These are phyloP conservation scores for Gymnoscopelus braueri DNA, from an alignment of 2,797 vertebrate species.

Conservation along the genomic window DNA sequence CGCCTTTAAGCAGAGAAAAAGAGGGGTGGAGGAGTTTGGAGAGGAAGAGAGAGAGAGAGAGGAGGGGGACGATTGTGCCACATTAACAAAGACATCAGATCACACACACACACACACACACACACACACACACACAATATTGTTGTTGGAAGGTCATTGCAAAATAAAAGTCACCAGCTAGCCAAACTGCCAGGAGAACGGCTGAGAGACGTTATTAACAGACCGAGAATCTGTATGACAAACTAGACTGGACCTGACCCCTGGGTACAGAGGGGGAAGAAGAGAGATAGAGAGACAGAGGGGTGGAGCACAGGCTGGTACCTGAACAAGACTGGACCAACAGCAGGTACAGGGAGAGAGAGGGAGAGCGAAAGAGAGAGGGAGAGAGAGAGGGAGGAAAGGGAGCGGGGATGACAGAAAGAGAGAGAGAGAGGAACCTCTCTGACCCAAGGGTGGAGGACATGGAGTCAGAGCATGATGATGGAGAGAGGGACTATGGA, in stretches of 20 bases:
- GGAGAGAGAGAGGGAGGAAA: background rate
- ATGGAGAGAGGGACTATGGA: background rate
- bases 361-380: too few relatives aligned
- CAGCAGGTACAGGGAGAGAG: too few relatives aligned
- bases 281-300: background rate
- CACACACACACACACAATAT: too few relatives aligned
- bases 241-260: too few relatives aligned
- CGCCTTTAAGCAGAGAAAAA: conserved; percentile 59
- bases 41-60: background rate
- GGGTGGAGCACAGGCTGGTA: background rate
- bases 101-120: too few relatives aligned
- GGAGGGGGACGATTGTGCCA: background rate
- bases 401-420: background rate
- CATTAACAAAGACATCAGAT: background rate
- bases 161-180: too few relatives aligned
- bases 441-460: conserved; percentile 13
- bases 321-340: background rate
- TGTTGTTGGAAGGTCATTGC: too few relatives aligned
- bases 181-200: too few relatives aligned
- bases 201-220: too few relatives aligned
- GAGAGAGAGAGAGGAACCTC: conserved; percentile 47
- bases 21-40: background rate
- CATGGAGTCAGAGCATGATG: background rate
- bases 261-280: conserved; percentile 4
- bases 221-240: too few relatives aligned